A percentile compares a stretch with the other conserved stretches of the same genome.
Conservation (phyloP, 2,113 vertebrate species). For the Azemiops feae region DNA sequence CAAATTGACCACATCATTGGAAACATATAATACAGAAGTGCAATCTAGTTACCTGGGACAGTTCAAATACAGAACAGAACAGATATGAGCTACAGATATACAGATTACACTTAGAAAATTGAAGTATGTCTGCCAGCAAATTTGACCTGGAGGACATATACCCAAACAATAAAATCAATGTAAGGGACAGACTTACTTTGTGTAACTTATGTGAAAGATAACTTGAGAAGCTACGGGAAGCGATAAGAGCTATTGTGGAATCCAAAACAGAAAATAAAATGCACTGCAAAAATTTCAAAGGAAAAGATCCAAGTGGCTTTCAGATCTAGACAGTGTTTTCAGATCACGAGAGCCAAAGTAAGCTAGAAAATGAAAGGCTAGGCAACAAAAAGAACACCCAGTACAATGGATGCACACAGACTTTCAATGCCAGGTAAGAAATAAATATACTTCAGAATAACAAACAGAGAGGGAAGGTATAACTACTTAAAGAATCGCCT, state of each 20-base stretch:
- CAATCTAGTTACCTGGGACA: background rate
- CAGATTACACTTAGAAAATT: background rate
- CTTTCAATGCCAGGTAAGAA: background rate
- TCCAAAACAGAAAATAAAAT: background rate
- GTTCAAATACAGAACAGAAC: background rate
- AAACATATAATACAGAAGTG: background rate
- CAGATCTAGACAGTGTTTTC: background rate
- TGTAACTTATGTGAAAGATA: background rate
- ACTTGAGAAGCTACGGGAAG: background rate
- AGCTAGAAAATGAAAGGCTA: background rate
- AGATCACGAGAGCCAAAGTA: background rate
- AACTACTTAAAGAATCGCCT: background rate
- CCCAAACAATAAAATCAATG: background rate
- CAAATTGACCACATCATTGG: background rate
- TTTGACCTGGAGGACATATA: background rate
- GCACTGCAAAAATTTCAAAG: background rate
- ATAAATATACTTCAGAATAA: background rate
- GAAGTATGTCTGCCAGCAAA: background rate
- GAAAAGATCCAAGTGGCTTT: background rate
- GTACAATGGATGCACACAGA: background rate
- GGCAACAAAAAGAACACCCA: background rate
- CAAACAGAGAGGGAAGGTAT: background rate
- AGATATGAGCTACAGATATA: background rate
- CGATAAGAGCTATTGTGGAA: background rate
- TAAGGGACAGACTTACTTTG: background rate